These are phyloP conservation scores for Apostichopus parvimensis DNA, from an alignment of 35 echinoderm and acorn worm genomes.

Conservation along the genomic window DNA sequence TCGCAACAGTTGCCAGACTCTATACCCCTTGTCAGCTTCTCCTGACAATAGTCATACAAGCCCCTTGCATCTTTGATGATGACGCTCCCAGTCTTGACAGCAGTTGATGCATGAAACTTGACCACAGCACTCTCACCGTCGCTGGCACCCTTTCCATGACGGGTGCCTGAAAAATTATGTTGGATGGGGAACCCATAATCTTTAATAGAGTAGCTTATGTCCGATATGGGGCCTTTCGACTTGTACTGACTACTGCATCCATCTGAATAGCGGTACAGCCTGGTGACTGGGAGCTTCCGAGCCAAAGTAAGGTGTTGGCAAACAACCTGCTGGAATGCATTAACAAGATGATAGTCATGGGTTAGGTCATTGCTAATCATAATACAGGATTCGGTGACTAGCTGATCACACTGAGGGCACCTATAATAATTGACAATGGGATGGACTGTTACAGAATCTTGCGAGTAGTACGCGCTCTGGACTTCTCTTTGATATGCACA, in stretches of 20 bases:
- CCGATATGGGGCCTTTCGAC: conserved; percentile 73
- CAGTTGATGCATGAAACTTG: conserved; percentile 61
- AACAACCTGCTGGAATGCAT: conserved; percentile 26
- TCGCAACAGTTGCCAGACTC: background rate
- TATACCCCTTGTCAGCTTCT: background rate
- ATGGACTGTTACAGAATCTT: conserved; percentile 73
- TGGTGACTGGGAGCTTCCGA: background rate
- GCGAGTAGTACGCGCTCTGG: conserved; percentile 70
- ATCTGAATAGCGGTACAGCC: conserved; percentile 65
- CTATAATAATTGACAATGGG: conserved; percentile 67
- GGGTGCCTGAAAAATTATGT: conserved; percentile 64
- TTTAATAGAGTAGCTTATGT: conserved; percentile 59
- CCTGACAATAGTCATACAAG: conserved; percentile 5
- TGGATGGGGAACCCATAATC: conserved; percentile 65
- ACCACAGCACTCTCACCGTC: conserved; percentile 85
- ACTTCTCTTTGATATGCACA: conserved; percentile 72
- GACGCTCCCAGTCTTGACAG: conserved; percentile 61
- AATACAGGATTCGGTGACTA: conserved; percentile 58
- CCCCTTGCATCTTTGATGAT: conserved; percentile 61
- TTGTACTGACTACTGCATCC: conserved; percentile 78
- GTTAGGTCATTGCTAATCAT: conserved; percentile 27
- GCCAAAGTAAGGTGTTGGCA: background rate
- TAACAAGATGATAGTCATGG: conserved; percentile 38
- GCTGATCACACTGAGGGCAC: conserved; percentile 53
- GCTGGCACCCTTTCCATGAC: conserved; percentile 84